Conservation (phyloP, 2,888 invertebrate species). For the Deilephila porcellus region DNA sequence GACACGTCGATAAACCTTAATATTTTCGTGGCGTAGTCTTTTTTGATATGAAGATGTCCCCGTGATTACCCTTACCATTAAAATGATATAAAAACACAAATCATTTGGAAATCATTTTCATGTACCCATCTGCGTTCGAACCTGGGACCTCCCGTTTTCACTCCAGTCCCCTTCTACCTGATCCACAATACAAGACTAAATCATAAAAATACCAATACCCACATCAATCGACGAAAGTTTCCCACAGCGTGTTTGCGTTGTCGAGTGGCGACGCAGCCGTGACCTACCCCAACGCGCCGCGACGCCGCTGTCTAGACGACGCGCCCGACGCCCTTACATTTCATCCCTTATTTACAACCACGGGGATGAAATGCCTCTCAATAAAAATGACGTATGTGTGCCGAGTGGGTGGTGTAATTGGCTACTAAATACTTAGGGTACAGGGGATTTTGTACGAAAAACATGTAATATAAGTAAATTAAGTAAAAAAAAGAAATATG, state of each 20-base stretch:
- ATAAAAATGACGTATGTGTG: slow-evolving; percentile 6
- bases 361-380: slow-evolving; percentile 1
- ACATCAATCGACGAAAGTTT: neutral
- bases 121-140: too few relatives aligned
- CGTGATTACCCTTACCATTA: too few relatives aligned
- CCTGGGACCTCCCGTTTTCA: too few relatives aligned
- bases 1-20: too few relatives aligned
- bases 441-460: neutral
- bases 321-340: slow-evolving; percentile 2
- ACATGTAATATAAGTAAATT: neutral
- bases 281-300: slow-evolving; percentile 51
- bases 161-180: too few relatives aligned
- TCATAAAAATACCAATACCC: neutral
- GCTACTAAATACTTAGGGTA: neutral
- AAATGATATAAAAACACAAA: too few relatives aligned
- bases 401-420: slow-evolving; percentile 1
- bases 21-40: too few relatives aligned
- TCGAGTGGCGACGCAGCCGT: neutral
- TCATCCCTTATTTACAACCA: slow-evolving; percentile 7
- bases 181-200: too few relatives aligned
- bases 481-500: neutral
- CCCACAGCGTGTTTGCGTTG: neutral
- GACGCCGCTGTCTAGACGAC: slow-evolving; percentile 79
- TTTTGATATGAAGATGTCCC: too few relatives aligned
- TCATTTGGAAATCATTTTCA: too few relatives aligned